Percentiles rank a stretch among this genome's conserved stretches.
phyloP scores from a whole-genome alignment of 2,888 invertebrate species.

The Fragum sueziense region DNA sequence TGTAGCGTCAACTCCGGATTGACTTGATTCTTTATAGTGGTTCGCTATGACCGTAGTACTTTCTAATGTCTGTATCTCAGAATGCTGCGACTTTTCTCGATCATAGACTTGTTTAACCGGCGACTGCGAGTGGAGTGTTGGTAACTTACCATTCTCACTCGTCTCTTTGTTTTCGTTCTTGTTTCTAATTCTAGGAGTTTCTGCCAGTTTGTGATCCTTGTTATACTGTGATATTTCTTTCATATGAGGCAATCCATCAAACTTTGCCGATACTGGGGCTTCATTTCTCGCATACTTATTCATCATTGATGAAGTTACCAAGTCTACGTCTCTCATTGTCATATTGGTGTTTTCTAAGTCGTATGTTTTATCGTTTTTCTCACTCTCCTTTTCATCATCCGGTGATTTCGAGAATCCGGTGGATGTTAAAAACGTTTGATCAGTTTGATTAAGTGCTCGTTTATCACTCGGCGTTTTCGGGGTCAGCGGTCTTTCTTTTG shows the following conservation, averaged over 20 bases:
- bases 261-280: conserved; percentile 16
- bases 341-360: conserved; percentile 16
- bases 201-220: not conserved
- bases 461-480: conserved; percentile 10
- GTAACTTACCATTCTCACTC: not conserved
- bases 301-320: conserved; percentile 31
- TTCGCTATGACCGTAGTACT: not conserved
- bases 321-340: conserved; percentile 40
- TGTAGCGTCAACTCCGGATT: not conserved
- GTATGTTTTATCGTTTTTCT: not conserved
- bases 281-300: conserved; percentile 14
- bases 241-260: conserved; percentile 44
- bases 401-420: not conserved
- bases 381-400: conserved; percentile 9
- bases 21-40: not conserved
- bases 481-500: conserved; percentile 36
- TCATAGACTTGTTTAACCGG: not conserved
- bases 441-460: not conserved
- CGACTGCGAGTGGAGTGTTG: not conserved
- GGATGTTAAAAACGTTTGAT: not conserved
- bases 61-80: not conserved
- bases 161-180: not conserved
- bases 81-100: not conserved
- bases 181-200: not conserved
- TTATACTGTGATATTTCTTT: conserved; percentile 37